Evolutionary conservation across 2,113 vertebrate species (phyloP).

Genomic region (Vidua chalybeata): DNA sequence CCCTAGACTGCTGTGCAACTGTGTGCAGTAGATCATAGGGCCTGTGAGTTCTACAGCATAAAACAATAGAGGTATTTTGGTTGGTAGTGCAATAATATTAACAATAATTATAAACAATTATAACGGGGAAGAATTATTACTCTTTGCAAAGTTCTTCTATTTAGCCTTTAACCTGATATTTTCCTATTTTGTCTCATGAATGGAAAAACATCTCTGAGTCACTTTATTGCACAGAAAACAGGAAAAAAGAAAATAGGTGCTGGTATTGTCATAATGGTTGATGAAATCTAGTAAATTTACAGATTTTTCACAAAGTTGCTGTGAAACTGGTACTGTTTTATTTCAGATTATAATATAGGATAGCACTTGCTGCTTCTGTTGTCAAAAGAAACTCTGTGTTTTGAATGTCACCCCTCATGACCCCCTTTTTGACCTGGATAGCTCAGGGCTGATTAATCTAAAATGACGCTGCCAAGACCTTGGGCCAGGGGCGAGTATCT

Average conservation of each 20-base stretch:
- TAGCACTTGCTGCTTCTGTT: neutral
- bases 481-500: neutral
- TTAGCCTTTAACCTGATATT: neutral
- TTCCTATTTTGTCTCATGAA: neutral
- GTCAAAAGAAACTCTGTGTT: neutral
- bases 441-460: neutral
- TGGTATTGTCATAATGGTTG: constrained; percentile 49
- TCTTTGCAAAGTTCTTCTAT: neutral
- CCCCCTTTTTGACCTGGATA: neutral
- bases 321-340: constrained; percentile 4
- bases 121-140: neutral
- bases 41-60: neutral
- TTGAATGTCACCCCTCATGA: neutral
- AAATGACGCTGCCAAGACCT: neutral
- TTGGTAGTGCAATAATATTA: neutral
- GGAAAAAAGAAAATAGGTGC: neutral
- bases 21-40: accelerated
- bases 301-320: constrained; percentile 45
- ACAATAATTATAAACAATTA: neutral
- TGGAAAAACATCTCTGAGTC: constrained; percentile 2
- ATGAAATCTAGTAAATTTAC: constrained; percentile 16
- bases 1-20: neutral
- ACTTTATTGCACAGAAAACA: constrained; percentile 13
- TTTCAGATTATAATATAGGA: neutral
- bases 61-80: neutral